Percentiles rank a stretch among this genome's conserved stretches.
These are phyloP conservation scores for Ochropleura plecta DNA, from an alignment of 2,888 invertebrate genomes.

Conservation along the genomic window DNA sequence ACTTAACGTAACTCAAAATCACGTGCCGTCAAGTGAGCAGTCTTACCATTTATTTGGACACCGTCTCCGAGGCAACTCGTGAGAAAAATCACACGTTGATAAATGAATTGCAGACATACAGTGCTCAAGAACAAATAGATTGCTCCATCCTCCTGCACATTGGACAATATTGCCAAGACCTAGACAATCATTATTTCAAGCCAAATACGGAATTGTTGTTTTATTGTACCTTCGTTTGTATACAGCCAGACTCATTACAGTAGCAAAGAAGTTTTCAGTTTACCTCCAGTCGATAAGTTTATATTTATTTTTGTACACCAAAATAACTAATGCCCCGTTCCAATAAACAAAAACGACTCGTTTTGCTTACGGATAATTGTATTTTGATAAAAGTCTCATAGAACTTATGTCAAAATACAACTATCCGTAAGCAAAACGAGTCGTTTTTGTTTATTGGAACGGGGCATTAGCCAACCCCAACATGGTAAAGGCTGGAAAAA, in stretches of 20 bases:
- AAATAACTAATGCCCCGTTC: too few species aligned
- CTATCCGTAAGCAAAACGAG: too few species aligned
- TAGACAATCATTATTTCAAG: constrained; percentile 12
- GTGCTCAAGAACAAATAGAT: constrained; percentile 52
- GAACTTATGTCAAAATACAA: too few species aligned
- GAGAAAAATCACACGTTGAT: constrained; percentile 61
- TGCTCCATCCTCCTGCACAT: constrained; percentile 44
- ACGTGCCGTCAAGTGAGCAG: constrained; percentile 6
- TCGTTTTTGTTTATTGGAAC: too few species aligned
- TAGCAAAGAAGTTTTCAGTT: background rate
- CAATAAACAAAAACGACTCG: too few species aligned
- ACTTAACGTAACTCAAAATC: constrained; percentile 2
- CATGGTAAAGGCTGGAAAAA: too few species aligned
- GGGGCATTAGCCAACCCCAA: too few species aligned
- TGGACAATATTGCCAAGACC: constrained; percentile 23
- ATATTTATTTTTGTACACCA: background rate
- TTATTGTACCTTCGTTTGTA: background rate
- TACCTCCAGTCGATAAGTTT: background rate
- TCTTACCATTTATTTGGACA: constrained; percentile 18
- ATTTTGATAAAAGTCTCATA: too few species aligned
- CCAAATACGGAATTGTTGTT: background rate
- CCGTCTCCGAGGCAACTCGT: constrained; percentile 36
- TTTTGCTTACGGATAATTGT: too few species aligned
- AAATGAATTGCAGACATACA: constrained; percentile 41
- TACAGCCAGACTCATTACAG: background rate